Evolutionary conservation across 2,888 invertebrate genomes (phyloP).

Genomic region (Apotomis capreana): DNA sequence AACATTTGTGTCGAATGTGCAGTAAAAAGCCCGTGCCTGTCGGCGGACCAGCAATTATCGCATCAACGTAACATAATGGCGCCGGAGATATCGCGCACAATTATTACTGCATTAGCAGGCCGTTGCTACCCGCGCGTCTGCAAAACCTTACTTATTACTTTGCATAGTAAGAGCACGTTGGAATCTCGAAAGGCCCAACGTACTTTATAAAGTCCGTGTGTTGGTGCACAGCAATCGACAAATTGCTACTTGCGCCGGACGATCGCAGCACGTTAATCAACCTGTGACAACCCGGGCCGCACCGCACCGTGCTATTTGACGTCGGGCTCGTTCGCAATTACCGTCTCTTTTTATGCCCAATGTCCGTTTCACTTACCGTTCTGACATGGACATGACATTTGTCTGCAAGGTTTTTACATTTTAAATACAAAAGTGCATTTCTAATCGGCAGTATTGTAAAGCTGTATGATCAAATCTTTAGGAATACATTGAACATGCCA

Average conservation of each 20-base stretch:
- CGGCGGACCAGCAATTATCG: slow-evolving; percentile 61
- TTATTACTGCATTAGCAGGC: slow-evolving; percentile 58
- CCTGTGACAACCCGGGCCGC: slow-evolving; percentile 46
- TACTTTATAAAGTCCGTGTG: slow-evolving; percentile 2
- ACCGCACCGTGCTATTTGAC: slow-evolving; percentile 45
- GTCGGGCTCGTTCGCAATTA: slow-evolving; percentile 41
- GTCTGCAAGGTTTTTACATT: slow-evolving; percentile 12
- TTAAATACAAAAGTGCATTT: slow-evolving; percentile 40
- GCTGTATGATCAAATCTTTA: no score
- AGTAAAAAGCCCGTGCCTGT: slow-evolving; percentile 52
- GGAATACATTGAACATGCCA: no score
- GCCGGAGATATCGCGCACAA: slow-evolving; percentile 57
- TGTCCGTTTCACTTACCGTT: slow-evolving; percentile 42
- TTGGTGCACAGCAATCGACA: slow-evolving; percentile 45
- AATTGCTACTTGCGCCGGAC: slow-evolving; percentile 50
- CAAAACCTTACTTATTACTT: slow-evolving; percentile 21
- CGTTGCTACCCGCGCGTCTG: slow-evolving; percentile 13
- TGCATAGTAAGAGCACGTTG: slow-evolving; percentile 23
- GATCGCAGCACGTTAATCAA: slow-evolving; percentile 49
- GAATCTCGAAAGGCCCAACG: not conserved
- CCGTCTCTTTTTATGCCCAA: slow-evolving; percentile 37
- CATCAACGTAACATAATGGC: slow-evolving; percentile 59
- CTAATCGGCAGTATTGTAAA: slow-evolving; percentile 39
- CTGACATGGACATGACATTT: slow-evolving; percentile 36
- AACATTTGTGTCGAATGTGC: slow-evolving; percentile 44